A percentile compares a stretch with the other conserved stretches of the same genome.
Evolutionary conservation across 1,140 invertebrate species (phyloP).

Genomic region (Lasaia peninsularis): DNA sequence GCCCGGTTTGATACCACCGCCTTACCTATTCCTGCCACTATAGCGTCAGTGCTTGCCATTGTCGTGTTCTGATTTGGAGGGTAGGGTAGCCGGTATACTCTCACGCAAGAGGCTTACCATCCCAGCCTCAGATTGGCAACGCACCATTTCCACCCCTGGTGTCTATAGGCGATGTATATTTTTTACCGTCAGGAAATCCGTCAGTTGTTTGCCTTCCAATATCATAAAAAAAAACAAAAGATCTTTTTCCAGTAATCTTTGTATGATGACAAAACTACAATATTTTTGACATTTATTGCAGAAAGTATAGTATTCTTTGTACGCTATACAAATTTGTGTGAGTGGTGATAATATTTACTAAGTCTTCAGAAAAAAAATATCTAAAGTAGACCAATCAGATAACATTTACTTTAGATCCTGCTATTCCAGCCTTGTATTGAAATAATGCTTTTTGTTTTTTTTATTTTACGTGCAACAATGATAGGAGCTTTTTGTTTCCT

Average conservation of each 20-base stretch:
- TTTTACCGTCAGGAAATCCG: no score
- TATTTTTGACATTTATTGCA: constrained; percentile 20
- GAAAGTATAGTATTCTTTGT: constrained; percentile 21
- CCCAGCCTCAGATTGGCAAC: no score
- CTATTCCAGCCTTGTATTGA: constrained; percentile 15
- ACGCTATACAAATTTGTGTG: constrained; percentile 23
- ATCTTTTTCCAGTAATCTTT: constrained; percentile 21
- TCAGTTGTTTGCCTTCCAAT: no score
- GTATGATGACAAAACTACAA: constrained; percentile 21
- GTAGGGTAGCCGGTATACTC: no score
- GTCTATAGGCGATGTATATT: no score
- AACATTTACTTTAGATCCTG: constrained; percentile 13
- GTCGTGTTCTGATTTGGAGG: no score
- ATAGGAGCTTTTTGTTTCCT: constrained; percentile 15
- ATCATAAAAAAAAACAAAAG: no score
- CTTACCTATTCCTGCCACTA: no score
- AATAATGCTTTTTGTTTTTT: constrained; percentile 15
- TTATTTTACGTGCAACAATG: constrained; percentile 4
- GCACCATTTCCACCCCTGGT: no score
- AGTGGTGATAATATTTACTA: neutral
- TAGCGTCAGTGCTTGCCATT: no score
- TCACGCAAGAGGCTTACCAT: no score
- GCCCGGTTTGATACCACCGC: no score
- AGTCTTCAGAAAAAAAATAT: constrained; percentile 10
- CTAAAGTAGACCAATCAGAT: constrained; percentile 15